Evolutionary conservation across 2,113 vertebrate genomes (phyloP).

Genomic region (Lathamus discolor): DNA sequence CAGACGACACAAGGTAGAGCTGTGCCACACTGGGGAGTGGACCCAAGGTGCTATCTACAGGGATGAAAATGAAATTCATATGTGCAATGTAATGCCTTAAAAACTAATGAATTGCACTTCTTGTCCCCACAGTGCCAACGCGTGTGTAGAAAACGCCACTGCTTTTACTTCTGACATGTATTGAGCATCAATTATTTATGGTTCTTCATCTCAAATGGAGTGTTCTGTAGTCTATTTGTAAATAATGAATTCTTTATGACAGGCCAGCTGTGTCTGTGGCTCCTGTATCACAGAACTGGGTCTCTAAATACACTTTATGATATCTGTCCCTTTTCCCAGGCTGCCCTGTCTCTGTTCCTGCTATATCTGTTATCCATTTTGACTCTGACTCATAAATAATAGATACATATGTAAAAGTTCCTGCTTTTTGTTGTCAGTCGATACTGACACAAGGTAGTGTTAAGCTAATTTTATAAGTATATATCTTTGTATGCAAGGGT

Average conservation of each 20-base stretch:
- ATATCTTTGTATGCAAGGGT: not conserved
- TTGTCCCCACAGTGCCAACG: not conserved
- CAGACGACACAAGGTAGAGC: not conserved
- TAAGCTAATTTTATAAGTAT: not conserved
- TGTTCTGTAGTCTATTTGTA: conserved; percentile 36
- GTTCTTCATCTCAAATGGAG: conserved; percentile 12
- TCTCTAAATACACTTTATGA: not conserved
- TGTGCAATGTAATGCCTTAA: not conserved
- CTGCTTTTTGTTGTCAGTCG: not conserved
- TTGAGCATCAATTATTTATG: conserved; percentile 25
- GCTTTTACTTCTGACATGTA: not conserved
- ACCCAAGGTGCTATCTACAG: not conserved
- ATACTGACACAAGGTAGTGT: fast-evolving
- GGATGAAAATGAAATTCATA: not conserved
- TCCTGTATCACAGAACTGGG: not conserved
- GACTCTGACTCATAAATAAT: not conserved
- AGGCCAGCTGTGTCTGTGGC: not conserved
- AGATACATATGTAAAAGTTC: not conserved
- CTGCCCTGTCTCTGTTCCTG: not conserved
- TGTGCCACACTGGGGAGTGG: not conserved
- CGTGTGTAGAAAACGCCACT: not conserved
- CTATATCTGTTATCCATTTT: not conserved
- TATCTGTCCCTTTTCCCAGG: not conserved
- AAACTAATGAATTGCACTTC: not conserved
- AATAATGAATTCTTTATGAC: conserved; percentile 49